phyloP scores from a whole-genome alignment of 2,797 vertebrate genomes.

The Mormyrus proboscirostris region DNA sequence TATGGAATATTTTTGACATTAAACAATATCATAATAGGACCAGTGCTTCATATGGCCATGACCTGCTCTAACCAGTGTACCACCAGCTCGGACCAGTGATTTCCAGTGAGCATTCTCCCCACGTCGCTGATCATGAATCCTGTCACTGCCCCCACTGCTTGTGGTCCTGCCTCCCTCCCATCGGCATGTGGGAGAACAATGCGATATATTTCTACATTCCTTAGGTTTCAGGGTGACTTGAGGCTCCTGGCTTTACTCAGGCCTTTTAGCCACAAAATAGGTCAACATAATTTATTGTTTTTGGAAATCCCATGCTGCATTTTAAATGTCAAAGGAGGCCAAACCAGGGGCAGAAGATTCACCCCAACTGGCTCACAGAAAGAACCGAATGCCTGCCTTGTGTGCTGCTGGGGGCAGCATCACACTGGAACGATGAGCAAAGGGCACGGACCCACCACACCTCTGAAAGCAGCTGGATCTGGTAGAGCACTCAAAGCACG shows the following conservation, averaged over 20 bases:
- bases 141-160: not conserved
- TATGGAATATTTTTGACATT: not conserved
- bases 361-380: constrained; percentile 17
- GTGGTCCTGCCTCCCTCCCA: not conserved
- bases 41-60: not conserved
- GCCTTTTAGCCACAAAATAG: constrained; percentile 29
- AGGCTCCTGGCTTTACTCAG: constrained; percentile 28
- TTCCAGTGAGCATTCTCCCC: not conserved
- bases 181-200: not conserved
- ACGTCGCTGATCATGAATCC: not conserved
- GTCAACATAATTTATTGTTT: constrained; percentile 29
- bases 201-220: constrained; percentile 31
- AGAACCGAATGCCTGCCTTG: constrained; percentile 17
- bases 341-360: constrained; percentile 19
- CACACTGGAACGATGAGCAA: constrained; percentile 17
- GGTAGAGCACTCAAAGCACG: constrained; percentile 21
- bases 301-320: constrained; percentile 28
- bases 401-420: constrained; percentile 23
- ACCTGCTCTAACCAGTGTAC: not conserved
- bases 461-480: not conserved
- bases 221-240: constrained; percentile 19
- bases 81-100: not conserved
- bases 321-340: constrained; percentile 31
- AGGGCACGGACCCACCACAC: not conserved
- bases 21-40: not conserved